Percentiles rank a stretch among this genome's conserved stretches.
Evolutionary conservation across 2,113 vertebrate genomes (phyloP).

Genomic region (Promerops cafer): DNA sequence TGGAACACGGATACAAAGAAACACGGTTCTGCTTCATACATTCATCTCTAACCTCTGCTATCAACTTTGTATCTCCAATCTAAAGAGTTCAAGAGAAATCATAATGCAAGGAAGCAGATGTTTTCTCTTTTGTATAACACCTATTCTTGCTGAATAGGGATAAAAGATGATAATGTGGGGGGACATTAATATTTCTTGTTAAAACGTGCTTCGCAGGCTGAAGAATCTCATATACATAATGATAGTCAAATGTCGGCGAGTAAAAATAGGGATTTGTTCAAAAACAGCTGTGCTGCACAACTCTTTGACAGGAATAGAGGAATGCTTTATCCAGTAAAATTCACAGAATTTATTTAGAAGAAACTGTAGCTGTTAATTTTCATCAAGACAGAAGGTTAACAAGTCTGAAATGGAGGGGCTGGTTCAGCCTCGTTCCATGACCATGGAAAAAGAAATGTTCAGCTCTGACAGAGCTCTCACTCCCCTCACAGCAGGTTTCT

Average conservation of each 20-base stretch:
- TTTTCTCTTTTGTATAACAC: slow-evolving; percentile 17
- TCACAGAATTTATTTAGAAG: not conserved
- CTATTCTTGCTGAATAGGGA: slow-evolving; percentile 14
- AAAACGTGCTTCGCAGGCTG: not conserved
- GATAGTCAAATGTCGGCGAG: slow-evolving; percentile 7
- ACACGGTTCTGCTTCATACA: not conserved
- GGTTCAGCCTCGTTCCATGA: not conserved
- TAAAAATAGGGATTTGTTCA: slow-evolving; percentile 39
- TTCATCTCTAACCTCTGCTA: slow-evolving; percentile 32
- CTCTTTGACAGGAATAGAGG: slow-evolving; percentile 7
- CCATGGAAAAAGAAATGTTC: not conserved
- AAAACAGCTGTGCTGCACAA: slow-evolving; percentile 36
- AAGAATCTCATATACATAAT: slow-evolving; percentile 45
- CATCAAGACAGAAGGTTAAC: slow-evolving; percentile 9
- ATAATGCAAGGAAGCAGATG: slow-evolving; percentile 4
- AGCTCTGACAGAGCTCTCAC: not conserved
- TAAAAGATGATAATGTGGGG: not conserved
- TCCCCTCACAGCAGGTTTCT: not conserved
- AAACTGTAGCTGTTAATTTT: slow-evolving; percentile 14
- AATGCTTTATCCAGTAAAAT: not conserved
- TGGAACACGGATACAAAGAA: not conserved
- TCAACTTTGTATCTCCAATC: slow-evolving; percentile 2
- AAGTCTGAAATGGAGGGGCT: not conserved
- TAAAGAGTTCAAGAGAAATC: slow-evolving; percentile 30
- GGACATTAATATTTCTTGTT: slow-evolving; percentile 43